Conservation (phyloP, 92 coral and sea anemone species). For the Siderastrea radians region DNA sequence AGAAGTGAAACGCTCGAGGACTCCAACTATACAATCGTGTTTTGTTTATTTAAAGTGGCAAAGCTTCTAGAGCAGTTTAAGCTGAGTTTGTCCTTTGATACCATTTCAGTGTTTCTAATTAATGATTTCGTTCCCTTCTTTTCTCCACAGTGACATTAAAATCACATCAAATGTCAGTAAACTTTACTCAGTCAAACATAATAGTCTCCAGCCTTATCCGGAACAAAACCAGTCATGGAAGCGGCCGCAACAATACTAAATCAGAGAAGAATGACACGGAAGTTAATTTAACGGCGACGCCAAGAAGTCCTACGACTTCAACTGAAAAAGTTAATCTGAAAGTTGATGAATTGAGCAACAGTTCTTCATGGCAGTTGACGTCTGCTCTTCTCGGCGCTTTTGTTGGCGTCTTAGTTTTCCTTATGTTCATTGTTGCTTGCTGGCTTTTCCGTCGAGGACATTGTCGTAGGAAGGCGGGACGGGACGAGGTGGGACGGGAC, state of each 20-base stretch:
- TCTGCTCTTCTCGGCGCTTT: background rate
- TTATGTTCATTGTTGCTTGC: background rate
- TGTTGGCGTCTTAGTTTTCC: background rate
- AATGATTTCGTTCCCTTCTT: background rate
- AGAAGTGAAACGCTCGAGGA: too few relatives aligned
- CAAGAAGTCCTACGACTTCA: background rate
- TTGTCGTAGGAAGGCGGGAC: background rate
- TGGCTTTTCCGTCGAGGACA: slow-evolving; percentile 3
- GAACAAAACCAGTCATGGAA: background rate
- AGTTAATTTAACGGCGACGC: background rate
- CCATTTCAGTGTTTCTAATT: background rate
- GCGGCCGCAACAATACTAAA: background rate
- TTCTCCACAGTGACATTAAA: slow-evolving; percentile 4
- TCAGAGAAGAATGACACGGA: background rate
- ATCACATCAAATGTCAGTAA: slow-evolving; percentile 8
- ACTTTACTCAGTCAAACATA: slow-evolving; percentile 11
- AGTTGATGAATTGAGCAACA: too few relatives aligned
- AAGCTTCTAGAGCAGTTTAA: too few relatives aligned
- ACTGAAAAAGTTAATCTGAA: background rate
- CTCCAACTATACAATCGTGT: too few relatives aligned
- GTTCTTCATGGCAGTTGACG: background rate
- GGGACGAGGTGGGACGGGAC: background rate
- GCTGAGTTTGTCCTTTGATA: too few relatives aligned
- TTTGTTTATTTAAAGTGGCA: too few relatives aligned
- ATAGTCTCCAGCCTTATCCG: background rate